These are phyloP conservation scores for Pemphigus obesinymphae DNA, from an alignment of 1,140 invertebrate genomes.

Conservation along the genomic window DNA sequence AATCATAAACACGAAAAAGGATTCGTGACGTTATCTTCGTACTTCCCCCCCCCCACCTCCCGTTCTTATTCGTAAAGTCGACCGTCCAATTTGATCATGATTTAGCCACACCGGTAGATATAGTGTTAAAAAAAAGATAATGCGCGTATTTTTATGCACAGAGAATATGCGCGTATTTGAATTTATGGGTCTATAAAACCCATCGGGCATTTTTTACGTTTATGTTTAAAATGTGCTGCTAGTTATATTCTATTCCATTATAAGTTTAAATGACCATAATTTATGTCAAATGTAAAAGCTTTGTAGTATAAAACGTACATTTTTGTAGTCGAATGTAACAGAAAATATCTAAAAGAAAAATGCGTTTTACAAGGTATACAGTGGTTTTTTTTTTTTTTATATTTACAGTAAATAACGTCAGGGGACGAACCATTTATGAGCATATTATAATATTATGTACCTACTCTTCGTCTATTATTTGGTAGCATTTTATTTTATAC, in stretches of 20 bases:
- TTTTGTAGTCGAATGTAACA: neutral
- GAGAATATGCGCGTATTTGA: neutral
- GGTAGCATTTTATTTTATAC: neutral
- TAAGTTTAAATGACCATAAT: constrained; percentile 22
- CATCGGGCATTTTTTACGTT: neutral
- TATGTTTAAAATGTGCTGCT: constrained; percentile 1
- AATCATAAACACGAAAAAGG: neutral
- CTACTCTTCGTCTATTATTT: neutral
- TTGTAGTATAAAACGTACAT: neutral
- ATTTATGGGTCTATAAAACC: constrained; percentile 17
- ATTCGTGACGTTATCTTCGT: neutral
- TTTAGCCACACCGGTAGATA: constrained; percentile 5
- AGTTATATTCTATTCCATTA: constrained; percentile 33
- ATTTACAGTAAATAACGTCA: neutral
- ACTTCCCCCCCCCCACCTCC: too few relatives aligned
- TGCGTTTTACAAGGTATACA: neutral
- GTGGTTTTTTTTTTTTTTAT: neutral
- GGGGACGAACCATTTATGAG: neutral
- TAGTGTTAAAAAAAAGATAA: too few relatives aligned
- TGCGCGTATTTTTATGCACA: neutral
- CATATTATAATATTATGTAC: neutral
- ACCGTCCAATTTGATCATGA: neutral
- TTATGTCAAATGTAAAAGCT: constrained; percentile 10
- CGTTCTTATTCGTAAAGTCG: neutral
- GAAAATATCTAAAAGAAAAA: neutral